Evolutionary conservation across 2,113 vertebrate species (phyloP).

Genomic region (Smithornis capensis): DNA sequence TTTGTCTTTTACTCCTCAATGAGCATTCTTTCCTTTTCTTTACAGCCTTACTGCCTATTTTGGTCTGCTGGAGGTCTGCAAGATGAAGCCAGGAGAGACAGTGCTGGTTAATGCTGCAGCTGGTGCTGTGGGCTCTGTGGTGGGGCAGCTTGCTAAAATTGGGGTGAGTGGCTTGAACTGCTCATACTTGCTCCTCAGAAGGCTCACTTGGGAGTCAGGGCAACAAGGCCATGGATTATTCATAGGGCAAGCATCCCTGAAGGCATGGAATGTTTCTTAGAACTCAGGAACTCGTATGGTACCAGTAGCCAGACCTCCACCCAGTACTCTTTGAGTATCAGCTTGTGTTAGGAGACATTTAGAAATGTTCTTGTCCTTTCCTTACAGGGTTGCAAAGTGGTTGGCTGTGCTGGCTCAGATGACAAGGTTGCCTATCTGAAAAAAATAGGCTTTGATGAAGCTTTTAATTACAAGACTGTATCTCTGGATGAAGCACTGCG

Average conservation of each 20-base stretch:
- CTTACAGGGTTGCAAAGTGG: slow-evolving; percentile 83
- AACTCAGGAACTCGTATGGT: neutral
- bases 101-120: slow-evolving; percentile 87
- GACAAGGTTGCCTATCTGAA: slow-evolving; percentile 83
- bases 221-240: neutral
- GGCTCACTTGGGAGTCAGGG: neutral
- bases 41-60: slow-evolving; percentile 86
- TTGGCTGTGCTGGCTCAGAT: slow-evolving; percentile 83
- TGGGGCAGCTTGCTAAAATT: slow-evolving; percentile 87
- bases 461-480: slow-evolving; percentile 88
- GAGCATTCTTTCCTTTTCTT: neutral
- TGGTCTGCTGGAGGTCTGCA: slow-evolving; percentile 82
- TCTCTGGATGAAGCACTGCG: slow-evolving; percentile 83
- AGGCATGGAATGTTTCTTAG: neutral
- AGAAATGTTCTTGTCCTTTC: neutral
- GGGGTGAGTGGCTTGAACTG: slow-evolving; percentile 70
- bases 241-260: neutral
- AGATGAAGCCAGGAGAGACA: slow-evolving; percentile 80
- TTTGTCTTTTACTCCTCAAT: neutral
- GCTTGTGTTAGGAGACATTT: neutral
- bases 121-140: slow-evolving; percentile 85
- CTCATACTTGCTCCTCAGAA: neutral
- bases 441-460: slow-evolving; percentile 84
- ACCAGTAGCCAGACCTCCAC: neutral
- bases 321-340: neutral